phyloP scores from a whole-genome alignment of 1,140 invertebrate species.

The Parapsyche elsis region DNA sequence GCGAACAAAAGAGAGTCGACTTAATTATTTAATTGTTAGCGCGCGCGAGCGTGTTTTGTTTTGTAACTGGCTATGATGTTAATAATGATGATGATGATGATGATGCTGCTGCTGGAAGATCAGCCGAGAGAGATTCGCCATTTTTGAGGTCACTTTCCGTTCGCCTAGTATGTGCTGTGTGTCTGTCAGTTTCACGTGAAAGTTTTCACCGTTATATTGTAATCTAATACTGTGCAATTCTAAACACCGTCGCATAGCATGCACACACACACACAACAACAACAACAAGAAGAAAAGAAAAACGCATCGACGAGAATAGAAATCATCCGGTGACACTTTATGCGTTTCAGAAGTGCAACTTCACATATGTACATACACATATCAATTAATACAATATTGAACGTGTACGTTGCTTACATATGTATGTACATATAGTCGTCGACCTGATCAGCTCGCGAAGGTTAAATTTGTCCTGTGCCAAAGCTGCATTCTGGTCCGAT shows the following conservation, averaged over 20 bases:
- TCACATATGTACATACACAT: too few species aligned
- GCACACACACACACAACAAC: not conserved
- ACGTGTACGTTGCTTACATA: too few species aligned
- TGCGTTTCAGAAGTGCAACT: too few species aligned
- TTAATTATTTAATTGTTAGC: constrained; percentile 37
- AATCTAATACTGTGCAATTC: constrained; percentile 29
- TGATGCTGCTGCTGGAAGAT: constrained; percentile 7
- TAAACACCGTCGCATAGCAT: not conserved
- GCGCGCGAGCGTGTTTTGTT: constrained; percentile 16
- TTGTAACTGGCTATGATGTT: constrained; percentile 9
- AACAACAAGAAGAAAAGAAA: not conserved
- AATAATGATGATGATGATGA: constrained; percentile 38
- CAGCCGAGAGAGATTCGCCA: constrained; percentile 14
- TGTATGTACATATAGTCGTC: not conserved
- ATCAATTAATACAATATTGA: too few species aligned
- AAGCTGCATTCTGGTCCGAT: not conserved
- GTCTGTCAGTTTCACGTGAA: constrained; percentile 27
- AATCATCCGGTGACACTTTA: too few species aligned
- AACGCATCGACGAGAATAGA: not conserved
- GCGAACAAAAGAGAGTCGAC: constrained; percentile 33
- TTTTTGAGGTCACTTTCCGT: constrained; percentile 43
- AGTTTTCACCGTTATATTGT: constrained; percentile 44
- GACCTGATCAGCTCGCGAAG: constrained; percentile 1
- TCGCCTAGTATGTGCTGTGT: constrained; percentile 9
- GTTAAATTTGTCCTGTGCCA: not conserved